Evolutionary conservation across 2,888 invertebrate species (phyloP), one percentile per base, ranked within the genome.

Genomic region (Cheilosia vernalis): DNA sequence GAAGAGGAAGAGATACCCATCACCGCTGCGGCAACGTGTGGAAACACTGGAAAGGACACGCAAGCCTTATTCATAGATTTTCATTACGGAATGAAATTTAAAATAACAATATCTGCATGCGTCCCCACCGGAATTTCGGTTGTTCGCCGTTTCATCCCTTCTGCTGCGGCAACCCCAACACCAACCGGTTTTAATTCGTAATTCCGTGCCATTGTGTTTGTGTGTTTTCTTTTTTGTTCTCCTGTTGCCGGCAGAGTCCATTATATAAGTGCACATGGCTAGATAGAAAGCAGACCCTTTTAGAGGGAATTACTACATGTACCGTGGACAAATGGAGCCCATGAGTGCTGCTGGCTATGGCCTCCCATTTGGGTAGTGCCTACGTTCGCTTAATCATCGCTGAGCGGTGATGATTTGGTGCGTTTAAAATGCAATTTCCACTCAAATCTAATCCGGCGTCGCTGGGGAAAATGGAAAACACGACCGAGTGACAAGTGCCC

Each of bases 31-130:
- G 47, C 37, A 27, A 44, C 49, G 53, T 76, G 76, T 40, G 56
- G 49, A n/a, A n/a, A n/a, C n/a, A n/a, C n/a, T n/a, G n/a, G n/a
- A 61, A 49, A 40, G 44, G 53, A 17, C 42, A 47, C 4, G 10
- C 10, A 37, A 60, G 70, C 80, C 61, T 85, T n/a, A n/a, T n/a
- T 80, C 76, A 76, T 86, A 86, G 73, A 82, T 86, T 86, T 86
- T 86, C 86, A 86, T 86, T 86, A 77, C 73, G 82, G 73, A 82
- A 86, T 86, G 86, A 86, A 86, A 86, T 86, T 82, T 82, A 86
- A 85, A 85, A 85, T 77, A 81, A 77, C 79, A 80, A 76, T 80
- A 76, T 85, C 66, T 70, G 66, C 33, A 70, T 44, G 53, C 53
- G 30, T 37, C 56, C 55, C 74, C 81, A 69, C 63, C 42, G 44